Percentiles rank a stretch among this genome's conserved stretches.
Evolutionary conservation across 2,888 invertebrate species (phyloP).

Genomic region (Saturnia pavonia): DNA sequence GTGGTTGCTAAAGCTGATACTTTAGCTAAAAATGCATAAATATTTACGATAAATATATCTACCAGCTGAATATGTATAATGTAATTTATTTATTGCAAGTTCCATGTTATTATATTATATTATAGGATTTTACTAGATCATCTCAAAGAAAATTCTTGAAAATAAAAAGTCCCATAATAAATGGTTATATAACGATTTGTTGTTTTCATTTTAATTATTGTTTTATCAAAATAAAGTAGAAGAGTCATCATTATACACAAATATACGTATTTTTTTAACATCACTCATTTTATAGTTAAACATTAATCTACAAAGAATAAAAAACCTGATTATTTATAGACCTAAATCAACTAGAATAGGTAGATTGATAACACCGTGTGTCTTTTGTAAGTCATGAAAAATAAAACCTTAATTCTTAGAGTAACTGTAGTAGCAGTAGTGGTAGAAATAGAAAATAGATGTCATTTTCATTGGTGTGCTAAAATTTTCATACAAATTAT

Average conservation of each 20-base stretch:
- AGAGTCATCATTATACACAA: background rate
- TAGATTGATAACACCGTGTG: too few species aligned
- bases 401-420: too few species aligned
- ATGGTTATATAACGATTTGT: constrained; percentile 3
- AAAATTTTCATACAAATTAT: too few species aligned
- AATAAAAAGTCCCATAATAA: background rate
- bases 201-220: background rate
- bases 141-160: background rate
- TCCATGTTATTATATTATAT: constrained; percentile 1
- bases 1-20: constrained; percentile 92
- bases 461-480: too few species aligned
- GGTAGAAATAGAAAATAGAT: too few species aligned
- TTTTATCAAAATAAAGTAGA: background rate
- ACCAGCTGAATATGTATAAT: background rate
- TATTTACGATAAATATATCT: constrained; percentile 81
- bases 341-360: too few species aligned
- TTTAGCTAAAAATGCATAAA: constrained; percentile 85
- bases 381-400: too few species aligned
- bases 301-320: too few species aligned
- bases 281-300: too few species aligned
- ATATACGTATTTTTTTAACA: too few species aligned
- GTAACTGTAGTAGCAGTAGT: too few species aligned
- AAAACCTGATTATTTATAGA: too few species aligned
- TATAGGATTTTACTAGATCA: background rate
- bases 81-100: constrained; percentile 13